Percentiles rank a stretch among this genome's conserved stretches.
phyloP scores from a whole-genome alignment of 2,888 invertebrate species.

The Criorhina ranunculi region DNA sequence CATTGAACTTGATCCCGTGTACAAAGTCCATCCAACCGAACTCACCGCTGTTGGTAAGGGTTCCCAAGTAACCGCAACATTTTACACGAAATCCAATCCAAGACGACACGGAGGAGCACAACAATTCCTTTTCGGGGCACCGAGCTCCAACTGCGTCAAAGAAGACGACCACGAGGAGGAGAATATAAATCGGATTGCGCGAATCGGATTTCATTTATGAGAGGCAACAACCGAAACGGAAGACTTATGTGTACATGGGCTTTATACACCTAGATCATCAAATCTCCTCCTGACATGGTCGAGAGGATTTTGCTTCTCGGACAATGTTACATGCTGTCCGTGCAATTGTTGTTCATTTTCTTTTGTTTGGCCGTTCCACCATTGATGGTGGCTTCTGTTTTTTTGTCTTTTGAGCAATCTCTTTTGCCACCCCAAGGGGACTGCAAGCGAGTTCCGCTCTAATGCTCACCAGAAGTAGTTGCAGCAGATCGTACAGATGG shows the following conservation, averaged over 20 bases:
- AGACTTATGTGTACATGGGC: slow-evolving; percentile 32
- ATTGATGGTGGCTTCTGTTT: slow-evolving; percentile 66
- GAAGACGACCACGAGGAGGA: not conserved
- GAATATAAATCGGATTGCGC: slow-evolving; percentile 50
- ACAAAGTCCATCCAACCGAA: slow-evolving; percentile 47
- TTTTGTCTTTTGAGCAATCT: slow-evolving; percentile 39
- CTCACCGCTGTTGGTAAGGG: slow-evolving; percentile 55
- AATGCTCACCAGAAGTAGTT: slow-evolving; percentile 16
- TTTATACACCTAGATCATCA: slow-evolving; percentile 47
- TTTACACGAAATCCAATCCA: slow-evolving; percentile 72
- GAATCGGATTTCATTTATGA: slow-evolving; percentile 68
- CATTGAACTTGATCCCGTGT: slow-evolving; percentile 67
- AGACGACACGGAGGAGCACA: slow-evolving; percentile 51
- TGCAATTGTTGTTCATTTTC: slow-evolving; percentile 45
- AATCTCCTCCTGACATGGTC: slow-evolving; percentile 70
- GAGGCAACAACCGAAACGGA: slow-evolving; percentile 65
- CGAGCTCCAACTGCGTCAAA: slow-evolving; percentile 14
- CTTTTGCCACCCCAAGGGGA: slow-evolving; percentile 31
- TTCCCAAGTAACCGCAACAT: slow-evolving; percentile 71
- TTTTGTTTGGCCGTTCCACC: slow-evolving; percentile 60
- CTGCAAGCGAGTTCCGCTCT: slow-evolving; percentile 10
- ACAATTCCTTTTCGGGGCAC: slow-evolving; percentile 42
- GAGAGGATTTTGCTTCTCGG: slow-evolving; percentile 55
- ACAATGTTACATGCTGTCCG: slow-evolving; percentile 60
- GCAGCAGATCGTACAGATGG: slow-evolving; percentile 18